Evolutionary conservation across 2,797 vertebrate species (phyloP).

Genomic region (Streptopelia turtur): DNA sequence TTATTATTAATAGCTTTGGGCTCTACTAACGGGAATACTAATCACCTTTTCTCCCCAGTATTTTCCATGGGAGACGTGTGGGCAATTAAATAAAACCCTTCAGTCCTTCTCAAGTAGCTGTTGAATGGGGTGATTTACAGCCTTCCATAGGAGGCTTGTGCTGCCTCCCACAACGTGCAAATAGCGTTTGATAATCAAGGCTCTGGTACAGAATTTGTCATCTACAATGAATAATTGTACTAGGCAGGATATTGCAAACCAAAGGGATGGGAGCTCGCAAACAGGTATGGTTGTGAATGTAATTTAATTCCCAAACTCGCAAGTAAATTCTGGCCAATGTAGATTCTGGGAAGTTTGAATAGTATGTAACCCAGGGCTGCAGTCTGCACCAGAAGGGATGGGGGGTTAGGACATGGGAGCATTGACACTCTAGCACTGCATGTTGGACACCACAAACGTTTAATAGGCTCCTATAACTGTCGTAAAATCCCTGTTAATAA

Average conservation of each 20-base stretch:
- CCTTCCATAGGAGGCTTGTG: background rate
- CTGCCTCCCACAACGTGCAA: background rate
- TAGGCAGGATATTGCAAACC: background rate
- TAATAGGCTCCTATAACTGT: background rate
- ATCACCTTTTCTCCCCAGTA: conserved; percentile 55
- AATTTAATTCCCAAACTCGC: background rate
- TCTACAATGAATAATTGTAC: background rate
- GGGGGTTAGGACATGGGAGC: background rate
- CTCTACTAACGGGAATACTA: conserved; percentile 62
- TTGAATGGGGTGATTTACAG: background rate
- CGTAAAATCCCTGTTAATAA: background rate
- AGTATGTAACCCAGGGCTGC: background rate
- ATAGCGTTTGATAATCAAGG: background rate
- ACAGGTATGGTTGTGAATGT: rapidly evolving
- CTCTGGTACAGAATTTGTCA: background rate
- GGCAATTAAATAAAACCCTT: conserved; percentile 4
- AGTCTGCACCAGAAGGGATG: background rate
- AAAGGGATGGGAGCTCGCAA: background rate
- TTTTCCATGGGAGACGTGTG: conserved; percentile 10
- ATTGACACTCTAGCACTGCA: background rate
- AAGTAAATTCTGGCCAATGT: background rate
- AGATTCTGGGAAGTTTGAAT: background rate
- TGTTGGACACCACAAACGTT: background rate
- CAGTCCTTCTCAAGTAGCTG: background rate
- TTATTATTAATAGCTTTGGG: conserved; percentile 77